A percentile compares a stretch with the other conserved stretches of the same genome.
Evolutionary conservation across 2,113 vertebrate genomes (phyloP).

Genomic region (Thunnus maccoyii): DNA sequence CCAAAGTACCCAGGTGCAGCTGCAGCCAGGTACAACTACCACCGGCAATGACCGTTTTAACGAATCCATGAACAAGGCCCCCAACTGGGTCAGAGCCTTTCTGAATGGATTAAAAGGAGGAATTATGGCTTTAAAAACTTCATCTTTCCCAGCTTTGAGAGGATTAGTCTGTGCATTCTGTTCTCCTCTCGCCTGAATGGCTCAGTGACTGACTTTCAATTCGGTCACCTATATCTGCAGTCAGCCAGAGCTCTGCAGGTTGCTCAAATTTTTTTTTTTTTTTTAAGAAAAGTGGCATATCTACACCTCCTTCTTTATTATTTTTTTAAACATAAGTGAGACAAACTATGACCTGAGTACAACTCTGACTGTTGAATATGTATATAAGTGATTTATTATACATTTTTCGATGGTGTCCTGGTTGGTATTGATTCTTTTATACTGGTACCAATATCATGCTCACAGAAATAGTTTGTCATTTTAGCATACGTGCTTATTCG

Average conservation of each 20-base stretch:
- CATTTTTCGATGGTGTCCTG: too few relatives aligned
- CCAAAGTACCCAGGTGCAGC: background rate
- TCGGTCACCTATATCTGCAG: constrained; percentile 42
- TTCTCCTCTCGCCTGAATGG: constrained; percentile 37
- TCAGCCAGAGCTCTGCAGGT: constrained; percentile 21
- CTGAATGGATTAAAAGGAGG: constrained; percentile 75
- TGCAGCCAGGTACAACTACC: constrained; percentile 32
- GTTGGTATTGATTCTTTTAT: too few relatives aligned
- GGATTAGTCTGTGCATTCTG: constrained; percentile 74
- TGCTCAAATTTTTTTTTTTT: background rate
- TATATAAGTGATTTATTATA: background rate
- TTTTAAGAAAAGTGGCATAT: background rate
- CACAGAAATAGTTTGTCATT: too few relatives aligned
- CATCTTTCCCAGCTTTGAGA: constrained; percentile 71
- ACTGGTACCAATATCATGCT: too few relatives aligned
- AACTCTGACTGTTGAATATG: background rate
- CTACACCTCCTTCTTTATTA: background rate
- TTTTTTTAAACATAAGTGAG: background rate
- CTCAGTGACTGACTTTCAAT: constrained; percentile 44
- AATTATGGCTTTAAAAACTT: constrained; percentile 79
- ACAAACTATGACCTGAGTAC: background rate
- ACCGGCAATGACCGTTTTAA: background rate
- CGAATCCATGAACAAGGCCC: constrained; percentile 55
- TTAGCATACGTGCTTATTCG: too few relatives aligned
- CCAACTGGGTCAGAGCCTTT: constrained; percentile 66